phyloP scores from a whole-genome alignment of 2,888 invertebrate genomes.

The Crossocerus cetratus region DNA sequence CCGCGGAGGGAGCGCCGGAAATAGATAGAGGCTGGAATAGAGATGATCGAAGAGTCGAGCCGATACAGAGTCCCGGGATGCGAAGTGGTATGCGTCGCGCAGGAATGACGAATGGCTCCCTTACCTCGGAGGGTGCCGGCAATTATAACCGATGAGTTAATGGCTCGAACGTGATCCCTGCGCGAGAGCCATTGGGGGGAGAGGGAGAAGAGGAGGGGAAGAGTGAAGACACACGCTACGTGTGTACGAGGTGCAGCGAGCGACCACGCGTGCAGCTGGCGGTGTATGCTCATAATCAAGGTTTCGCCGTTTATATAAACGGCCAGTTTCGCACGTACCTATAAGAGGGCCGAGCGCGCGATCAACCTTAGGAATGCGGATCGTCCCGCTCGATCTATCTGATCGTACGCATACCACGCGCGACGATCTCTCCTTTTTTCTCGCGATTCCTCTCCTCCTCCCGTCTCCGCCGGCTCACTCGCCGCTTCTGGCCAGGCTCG shows the following conservation, averaged over 20 bases:
- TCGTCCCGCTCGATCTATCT: slow-evolving; percentile 41
- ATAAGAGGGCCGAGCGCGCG: slow-evolving; percentile 5
- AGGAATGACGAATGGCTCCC: slow-evolving; percentile 52
- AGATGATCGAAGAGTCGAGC: too few species aligned
- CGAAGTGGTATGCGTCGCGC: too few species aligned
- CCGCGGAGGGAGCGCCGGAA: too few species aligned
- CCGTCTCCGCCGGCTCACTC: neutral
- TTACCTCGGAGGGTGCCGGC: slow-evolving; percentile 53
- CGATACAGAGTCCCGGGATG: too few species aligned
- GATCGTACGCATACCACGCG: slow-evolving; percentile 27
- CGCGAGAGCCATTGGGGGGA: slow-evolving; percentile 35
- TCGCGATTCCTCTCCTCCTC: neutral
- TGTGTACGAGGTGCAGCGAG: slow-evolving; percentile 50
- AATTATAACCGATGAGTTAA: slow-evolving; percentile 56
- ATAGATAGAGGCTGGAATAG: too few species aligned
- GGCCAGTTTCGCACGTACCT: slow-evolving; percentile 26
- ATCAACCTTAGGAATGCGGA: slow-evolving; percentile 52
- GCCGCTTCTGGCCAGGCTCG: too few species aligned
- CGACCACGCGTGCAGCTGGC: slow-evolving; percentile 30
- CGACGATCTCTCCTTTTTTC: slow-evolving; percentile 3
- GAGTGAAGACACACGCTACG: slow-evolving; percentile 2
- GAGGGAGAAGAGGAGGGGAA: too few species aligned
- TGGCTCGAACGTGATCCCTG: slow-evolving; percentile 49
- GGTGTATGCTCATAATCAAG: slow-evolving; percentile 52
- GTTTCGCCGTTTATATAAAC: slow-evolving; percentile 36